These are phyloP conservation scores for Zeus faber DNA, from an alignment of 2,113 vertebrate genomes.

Conservation along the genomic window DNA sequence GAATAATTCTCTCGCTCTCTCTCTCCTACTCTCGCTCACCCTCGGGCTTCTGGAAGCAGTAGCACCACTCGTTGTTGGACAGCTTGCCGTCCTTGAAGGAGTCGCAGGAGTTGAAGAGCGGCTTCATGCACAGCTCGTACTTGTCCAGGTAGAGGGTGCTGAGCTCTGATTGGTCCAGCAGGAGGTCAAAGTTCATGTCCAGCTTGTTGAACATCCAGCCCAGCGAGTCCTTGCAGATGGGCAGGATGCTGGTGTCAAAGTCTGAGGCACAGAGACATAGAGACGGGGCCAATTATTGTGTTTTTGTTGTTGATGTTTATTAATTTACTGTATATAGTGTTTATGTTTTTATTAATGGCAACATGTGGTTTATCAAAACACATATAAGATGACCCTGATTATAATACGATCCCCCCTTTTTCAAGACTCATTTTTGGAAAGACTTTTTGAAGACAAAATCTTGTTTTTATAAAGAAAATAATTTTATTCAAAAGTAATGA, in stretches of 20 bases:
- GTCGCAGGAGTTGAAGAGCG: slow-evolving; percentile 58
- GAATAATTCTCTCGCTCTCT: too few relatives aligned
- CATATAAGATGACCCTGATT: too few relatives aligned
- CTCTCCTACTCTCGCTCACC: slow-evolving; percentile 10
- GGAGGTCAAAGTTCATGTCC: slow-evolving; percentile 87
- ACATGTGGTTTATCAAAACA: too few relatives aligned
- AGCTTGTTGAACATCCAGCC: slow-evolving; percentile 93
- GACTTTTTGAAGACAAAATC: too few relatives aligned
- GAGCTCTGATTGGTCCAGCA: slow-evolving; percentile 83
- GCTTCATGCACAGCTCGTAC: slow-evolving; percentile 83
- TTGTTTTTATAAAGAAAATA: too few relatives aligned
- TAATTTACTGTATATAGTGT: too few relatives aligned
- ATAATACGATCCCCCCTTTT: too few relatives aligned
- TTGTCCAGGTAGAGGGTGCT: slow-evolving; percentile 85
- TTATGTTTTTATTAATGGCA: too few relatives aligned
- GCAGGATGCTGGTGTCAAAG: slow-evolving; percentile 88
- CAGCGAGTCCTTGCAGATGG: slow-evolving; percentile 88
- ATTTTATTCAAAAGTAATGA: too few relatives aligned
- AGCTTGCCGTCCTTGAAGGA: slow-evolving; percentile 73
- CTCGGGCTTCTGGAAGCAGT: slow-evolving; percentile 22
- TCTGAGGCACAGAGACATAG: slow-evolving; percentile 33
- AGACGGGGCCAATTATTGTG: not conserved
- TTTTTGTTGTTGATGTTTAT: not conserved
- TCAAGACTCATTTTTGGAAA: too few relatives aligned
- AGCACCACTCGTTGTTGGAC: slow-evolving; percentile 35